Conservation (phyloP, 2,888 invertebrate genomes). For the Erebia epiphron region DNA sequence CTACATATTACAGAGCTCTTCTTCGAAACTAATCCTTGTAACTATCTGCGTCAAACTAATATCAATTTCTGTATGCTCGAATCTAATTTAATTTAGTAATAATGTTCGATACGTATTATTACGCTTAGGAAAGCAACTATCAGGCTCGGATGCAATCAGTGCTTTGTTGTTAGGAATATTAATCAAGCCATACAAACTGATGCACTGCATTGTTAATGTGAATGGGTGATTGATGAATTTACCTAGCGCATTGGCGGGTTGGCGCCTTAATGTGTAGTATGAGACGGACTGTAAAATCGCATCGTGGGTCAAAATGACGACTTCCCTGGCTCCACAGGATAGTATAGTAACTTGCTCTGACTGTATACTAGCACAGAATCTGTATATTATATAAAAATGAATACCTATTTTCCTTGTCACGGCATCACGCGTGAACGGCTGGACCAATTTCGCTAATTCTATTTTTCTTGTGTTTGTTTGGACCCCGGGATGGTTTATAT, state of each 20-base stretch:
- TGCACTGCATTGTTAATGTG: slow-evolving; percentile 22
- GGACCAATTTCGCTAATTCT: no score
- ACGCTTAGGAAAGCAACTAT: slow-evolving; percentile 12
- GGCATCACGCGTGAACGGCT: no score
- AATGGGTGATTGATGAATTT: slow-evolving; percentile 21
- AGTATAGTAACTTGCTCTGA: no score
- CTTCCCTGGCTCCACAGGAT: no score
- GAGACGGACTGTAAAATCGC: background rate
- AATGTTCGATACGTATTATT: slow-evolving; percentile 9
- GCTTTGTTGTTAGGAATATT: slow-evolving; percentile 20
- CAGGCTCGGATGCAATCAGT: slow-evolving; percentile 9
- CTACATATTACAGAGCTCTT: no score
- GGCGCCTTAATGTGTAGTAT: background rate
- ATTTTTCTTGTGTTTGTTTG: no score
- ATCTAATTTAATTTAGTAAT: slow-evolving; percentile 7
- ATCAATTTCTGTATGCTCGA: background rate
- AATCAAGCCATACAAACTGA: slow-evolving; percentile 18
- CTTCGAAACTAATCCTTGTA: no score
- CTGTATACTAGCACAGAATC: no score
- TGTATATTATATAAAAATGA: no score
- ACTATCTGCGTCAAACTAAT: no score
- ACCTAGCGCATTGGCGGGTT: slow-evolving; percentile 3
- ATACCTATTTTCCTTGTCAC: no score
- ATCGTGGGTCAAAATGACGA: background rate
- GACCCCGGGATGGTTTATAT: no score